Percentiles rank a stretch among this genome's conserved stretches.
These are phyloP conservation scores for Heliothis subflexa DNA, from an alignment of 1,140 invertebrate genomes.

Conservation along the genomic window DNA sequence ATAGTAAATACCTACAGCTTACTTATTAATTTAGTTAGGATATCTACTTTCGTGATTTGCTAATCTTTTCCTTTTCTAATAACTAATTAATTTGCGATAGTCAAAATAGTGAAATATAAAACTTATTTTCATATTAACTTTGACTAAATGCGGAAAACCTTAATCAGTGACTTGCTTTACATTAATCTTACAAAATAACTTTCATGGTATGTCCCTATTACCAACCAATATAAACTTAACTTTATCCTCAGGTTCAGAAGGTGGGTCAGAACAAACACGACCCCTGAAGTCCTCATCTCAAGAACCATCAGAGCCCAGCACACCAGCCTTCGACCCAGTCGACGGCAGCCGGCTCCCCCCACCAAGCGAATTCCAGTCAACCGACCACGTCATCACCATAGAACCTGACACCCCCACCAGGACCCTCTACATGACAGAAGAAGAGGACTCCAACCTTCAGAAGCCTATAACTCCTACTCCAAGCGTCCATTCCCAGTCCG, in stretches of 20 bases:
- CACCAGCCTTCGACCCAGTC: constrained; percentile 59
- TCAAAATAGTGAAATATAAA: no score
- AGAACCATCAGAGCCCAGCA: constrained; percentile 64
- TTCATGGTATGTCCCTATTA: no score
- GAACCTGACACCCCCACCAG: constrained; percentile 68
- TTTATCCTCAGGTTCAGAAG: constrained; percentile 62
- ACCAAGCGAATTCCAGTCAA: constrained; percentile 57
- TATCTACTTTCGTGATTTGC: no score
- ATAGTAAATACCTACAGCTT: no score
- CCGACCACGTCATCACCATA: constrained; percentile 77
- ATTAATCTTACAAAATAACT: no score
- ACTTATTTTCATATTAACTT: no score
- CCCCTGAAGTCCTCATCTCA: constrained; percentile 68
- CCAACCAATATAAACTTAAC: background rate
- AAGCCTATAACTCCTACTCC: constrained; percentile 75
- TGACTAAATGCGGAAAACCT: no score
- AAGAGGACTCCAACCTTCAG: constrained; percentile 73
- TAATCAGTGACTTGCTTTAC: no score
- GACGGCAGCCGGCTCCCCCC: constrained; percentile 55
- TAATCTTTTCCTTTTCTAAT: no score
- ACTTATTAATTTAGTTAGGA: no score
- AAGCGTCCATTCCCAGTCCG: constrained; percentile 58
- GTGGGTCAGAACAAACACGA: constrained; percentile 63
- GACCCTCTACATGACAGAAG: constrained; percentile 74
- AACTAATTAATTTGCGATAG: no score